These are phyloP conservation scores for Cygnus buccinator DNA, from an alignment of 2,113 vertebrate genomes.

Conservation along the genomic window DNA sequence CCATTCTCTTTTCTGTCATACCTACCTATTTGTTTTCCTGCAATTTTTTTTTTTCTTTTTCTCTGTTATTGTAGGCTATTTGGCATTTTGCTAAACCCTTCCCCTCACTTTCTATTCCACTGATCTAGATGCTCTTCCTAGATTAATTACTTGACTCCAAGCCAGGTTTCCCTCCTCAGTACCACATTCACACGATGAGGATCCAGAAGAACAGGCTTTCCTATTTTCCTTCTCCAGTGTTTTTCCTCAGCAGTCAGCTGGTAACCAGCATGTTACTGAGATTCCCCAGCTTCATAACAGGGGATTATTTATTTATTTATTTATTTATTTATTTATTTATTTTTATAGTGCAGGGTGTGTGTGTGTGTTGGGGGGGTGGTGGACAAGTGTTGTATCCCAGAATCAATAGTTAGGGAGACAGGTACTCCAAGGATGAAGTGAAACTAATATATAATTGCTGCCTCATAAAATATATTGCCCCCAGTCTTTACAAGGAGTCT, in stretches of 20 bases:
- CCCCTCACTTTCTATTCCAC: background rate
- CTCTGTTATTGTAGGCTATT: background rate
- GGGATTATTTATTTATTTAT: too few species aligned
- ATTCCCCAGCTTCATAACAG: background rate
- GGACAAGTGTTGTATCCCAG: background rate
- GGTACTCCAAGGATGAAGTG: background rate
- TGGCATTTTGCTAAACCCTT: background rate
- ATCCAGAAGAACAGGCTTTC: background rate
- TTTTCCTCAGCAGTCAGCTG: background rate
- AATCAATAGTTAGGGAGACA: background rate
- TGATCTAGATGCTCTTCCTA: background rate
- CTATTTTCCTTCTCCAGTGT: background rate
- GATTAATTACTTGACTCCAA: rapidly evolving
- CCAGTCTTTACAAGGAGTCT: background rate
- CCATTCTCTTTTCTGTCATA: background rate
- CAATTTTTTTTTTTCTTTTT: background rate
- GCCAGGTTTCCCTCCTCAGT: background rate
- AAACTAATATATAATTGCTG: background rate
- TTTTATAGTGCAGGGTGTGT: background rate
- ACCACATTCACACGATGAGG: background rate
- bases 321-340: too few species aligned
- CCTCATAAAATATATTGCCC: background rate
- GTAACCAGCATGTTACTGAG: background rate
- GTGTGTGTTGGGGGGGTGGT: background rate
- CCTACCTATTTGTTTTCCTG: background rate